Evolutionary conservation across 1,140 invertebrate species (phyloP), one percentile per base, ranked within the genome.

Genomic region (Drosophila busckii): DNA sequence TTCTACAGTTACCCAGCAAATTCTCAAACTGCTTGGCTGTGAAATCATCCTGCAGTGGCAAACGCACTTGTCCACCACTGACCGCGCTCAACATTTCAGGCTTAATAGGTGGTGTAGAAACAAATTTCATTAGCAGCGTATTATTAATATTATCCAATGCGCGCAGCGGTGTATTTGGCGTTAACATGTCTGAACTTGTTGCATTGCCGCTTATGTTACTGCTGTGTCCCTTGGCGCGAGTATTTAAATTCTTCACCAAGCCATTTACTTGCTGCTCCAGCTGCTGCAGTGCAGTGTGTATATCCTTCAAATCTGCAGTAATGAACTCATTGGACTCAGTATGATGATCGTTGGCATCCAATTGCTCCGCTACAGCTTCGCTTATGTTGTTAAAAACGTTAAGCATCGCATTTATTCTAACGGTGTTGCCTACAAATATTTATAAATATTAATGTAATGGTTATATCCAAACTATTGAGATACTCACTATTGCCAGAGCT

Each of bases 41-140:
- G 3, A 76, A 60, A 25, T 85, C 82, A 8, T 70, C 71, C 17
- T 73, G 73, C 0, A 85, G 48, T 2, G 83, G 76, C 19, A 85
- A 26, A 7, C 83, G 76, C 2, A 82, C 35, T 3, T 64, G 48
- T 0, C 42, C 28, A 34, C 15, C 64, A 19, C 75, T 52, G 0
- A 44, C 34, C 3, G 25, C 32, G 8, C 23, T 25, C 0, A 40
- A 29, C 15, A 63, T 4, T 5, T 84, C 80, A n/a, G 71, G 59
- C 20, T 58, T 73, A 1, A 86, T 86, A 4, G 84, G 75, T 5
- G 84, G 84, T 6, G 84, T 86, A 2, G 59, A 82, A 5, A 86
- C 71, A 8, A 65, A 83, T 40, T 86, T 86, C 28, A 64, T 16
- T 4, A 71, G 19, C 4, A 82, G 34, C 1, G 59, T 23, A 15